Conservation (phyloP, 2,113 vertebrate genomes). For the Zosterops pallidus region DNA sequence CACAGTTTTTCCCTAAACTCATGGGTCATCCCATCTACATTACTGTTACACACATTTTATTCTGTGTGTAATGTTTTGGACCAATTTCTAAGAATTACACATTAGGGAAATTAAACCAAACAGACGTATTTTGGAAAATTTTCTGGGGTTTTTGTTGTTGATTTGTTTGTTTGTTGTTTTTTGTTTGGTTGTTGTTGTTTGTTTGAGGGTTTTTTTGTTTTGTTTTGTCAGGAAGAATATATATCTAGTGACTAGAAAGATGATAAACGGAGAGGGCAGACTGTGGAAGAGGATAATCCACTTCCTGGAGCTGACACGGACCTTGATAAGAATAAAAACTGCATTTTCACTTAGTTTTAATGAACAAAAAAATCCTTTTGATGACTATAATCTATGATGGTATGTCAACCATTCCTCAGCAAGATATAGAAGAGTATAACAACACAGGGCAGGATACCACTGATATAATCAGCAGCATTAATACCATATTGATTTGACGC, state of each 20-base stretch:
- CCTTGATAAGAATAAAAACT: not conserved
- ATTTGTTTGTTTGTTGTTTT: not conserved
- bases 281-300: not conserved
- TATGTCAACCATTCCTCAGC: not conserved
- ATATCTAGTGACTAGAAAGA: not conserved
- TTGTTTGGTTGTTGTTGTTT: too few species aligned
- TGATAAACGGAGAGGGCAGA: not conserved
- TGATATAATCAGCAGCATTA: not conserved
- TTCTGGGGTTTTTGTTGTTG: not conserved
- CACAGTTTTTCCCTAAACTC: not conserved
- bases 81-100: not conserved
- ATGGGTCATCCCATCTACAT: not conserved
- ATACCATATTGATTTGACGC: not conserved
- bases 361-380: not conserved
- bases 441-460: not conserved
- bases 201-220: too few species aligned
- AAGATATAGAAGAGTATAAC: not conserved
- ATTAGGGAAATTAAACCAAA: not conserved
- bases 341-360: not conserved
- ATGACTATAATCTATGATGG: not conserved
- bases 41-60: not conserved
- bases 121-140: not conserved
- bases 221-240: not conserved
- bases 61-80: not conserved
- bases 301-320: not conserved